Evolutionary conservation across 2,888 invertebrate genomes (phyloP).

Genomic region (Drosophila prostipennis): DNA sequence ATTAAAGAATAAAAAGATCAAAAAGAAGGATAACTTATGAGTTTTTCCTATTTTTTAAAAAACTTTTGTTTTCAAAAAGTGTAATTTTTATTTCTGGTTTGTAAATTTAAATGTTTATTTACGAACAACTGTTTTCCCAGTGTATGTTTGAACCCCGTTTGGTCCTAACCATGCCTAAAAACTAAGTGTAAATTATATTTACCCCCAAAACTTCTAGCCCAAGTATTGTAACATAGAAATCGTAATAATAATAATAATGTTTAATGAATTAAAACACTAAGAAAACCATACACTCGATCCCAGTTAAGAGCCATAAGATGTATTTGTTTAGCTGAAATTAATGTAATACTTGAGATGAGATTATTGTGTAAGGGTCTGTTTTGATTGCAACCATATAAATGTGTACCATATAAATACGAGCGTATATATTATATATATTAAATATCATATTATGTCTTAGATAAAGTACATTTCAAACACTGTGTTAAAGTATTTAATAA

Average conservation of each 20-base stretch:
- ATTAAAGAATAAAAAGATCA: neutral
- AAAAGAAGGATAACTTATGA: no score
- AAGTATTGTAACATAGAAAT: constrained; percentile 45
- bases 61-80: no score
- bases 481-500: constrained; percentile 81
- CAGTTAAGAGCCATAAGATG: constrained; percentile 62
- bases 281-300: constrained; percentile 22
- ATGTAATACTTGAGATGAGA: constrained; percentile 57
- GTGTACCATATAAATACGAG: constrained; percentile 53
- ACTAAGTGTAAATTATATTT: constrained; percentile 42
- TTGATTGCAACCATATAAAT: constrained; percentile 38
- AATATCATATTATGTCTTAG: constrained; percentile 64
- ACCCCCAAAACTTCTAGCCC: constrained; percentile 26
- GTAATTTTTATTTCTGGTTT: no score
- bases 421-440: constrained; percentile 53
- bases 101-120: neutral
- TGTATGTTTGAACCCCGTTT: neutral
- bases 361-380: constrained; percentile 59
- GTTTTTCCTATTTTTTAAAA: no score
- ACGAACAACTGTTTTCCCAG: neutral
- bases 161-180: constrained; percentile 23
- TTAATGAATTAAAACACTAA: constrained; percentile 9
- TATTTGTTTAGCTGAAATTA: constrained; percentile 68
- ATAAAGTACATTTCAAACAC: constrained; percentile 74
- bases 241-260: constrained; percentile 15